Percentiles rank a stretch among this genome's conserved stretches.
Evolutionary conservation across 2,888 invertebrate species (phyloP).

Genomic region (Marasmarcha lunaedactyla): DNA sequence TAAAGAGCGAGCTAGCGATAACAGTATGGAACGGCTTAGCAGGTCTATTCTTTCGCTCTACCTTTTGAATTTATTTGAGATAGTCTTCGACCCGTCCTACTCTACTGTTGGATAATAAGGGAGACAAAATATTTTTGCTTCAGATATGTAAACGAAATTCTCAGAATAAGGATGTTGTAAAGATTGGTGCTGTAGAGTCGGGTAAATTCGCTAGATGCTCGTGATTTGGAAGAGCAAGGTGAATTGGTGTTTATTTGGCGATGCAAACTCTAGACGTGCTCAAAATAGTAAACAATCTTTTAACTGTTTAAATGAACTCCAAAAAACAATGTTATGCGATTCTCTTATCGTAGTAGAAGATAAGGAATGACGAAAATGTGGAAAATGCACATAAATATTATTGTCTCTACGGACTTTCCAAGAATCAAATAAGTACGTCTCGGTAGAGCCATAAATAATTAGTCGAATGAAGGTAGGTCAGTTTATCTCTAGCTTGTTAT

Average conservation of each 20-base stretch:
- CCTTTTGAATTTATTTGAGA: background rate
- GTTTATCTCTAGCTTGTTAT: too few species aligned
- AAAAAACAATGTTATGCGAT: too few species aligned
- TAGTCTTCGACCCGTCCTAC: background rate
- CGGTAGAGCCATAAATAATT: too few species aligned
- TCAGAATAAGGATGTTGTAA: conserved; percentile 1
- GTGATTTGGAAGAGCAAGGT: background rate
- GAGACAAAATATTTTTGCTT: background rate
- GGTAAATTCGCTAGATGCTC: background rate
- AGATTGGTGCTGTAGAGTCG: background rate
- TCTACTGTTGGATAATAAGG: background rate
- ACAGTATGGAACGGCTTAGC: conserved; percentile 46
- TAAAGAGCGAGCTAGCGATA: conserved; percentile 23
- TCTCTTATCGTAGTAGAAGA: too few species aligned
- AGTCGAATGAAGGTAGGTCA: too few species aligned
- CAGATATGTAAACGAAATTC: background rate
- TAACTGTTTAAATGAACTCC: too few species aligned
- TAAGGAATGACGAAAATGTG: too few species aligned
- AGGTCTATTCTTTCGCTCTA: conserved; percentile 38
- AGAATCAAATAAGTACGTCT: too few species aligned
- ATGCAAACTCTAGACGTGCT: too few species aligned
- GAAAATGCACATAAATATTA: too few species aligned
- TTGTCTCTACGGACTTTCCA: too few species aligned
- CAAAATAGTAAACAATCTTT: too few species aligned
- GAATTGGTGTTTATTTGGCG: background rate